phyloP scores from a whole-genome alignment of 2,113 vertebrate species.

The Notothenia coriiceps region DNA sequence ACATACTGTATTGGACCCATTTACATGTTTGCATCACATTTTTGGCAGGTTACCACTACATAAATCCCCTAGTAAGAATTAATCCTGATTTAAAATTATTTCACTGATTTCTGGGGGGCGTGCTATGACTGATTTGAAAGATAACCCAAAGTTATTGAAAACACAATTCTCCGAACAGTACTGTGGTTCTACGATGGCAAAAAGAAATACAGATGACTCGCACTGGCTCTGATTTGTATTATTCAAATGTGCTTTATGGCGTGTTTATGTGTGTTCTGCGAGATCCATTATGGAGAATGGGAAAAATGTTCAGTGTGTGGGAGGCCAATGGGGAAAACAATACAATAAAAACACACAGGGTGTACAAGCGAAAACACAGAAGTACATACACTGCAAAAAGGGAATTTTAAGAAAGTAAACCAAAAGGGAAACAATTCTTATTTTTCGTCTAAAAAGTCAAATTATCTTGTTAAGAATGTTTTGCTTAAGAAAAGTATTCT shows the following conservation, averaged over 20 bases:
- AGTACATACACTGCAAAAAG: neutral
- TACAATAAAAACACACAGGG: neutral
- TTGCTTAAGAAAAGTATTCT: no score
- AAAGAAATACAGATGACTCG: neutral
- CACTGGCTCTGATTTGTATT: neutral
- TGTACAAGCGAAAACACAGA: neutral
- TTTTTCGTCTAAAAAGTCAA: no score
- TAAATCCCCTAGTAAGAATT: conserved; percentile 9
- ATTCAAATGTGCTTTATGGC: neutral
- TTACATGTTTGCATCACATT: conserved; percentile 14
- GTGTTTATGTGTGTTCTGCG: neutral
- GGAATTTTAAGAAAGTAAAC: no score
- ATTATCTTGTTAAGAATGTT: no score
- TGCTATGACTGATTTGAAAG: neutral
- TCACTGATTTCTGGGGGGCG: neutral
- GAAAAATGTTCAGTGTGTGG: neutral
- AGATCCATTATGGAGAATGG: neutral
- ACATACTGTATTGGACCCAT: conserved; percentile 7
- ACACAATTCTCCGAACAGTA: neutral
- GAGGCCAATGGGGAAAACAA: neutral
- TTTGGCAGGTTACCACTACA: neutral
- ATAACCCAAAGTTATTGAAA: neutral
- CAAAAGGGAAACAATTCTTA: no score
- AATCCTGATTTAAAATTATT: conserved; percentile 3
- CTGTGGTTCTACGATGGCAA: neutral